phyloP scores from a whole-genome alignment of 1,140 invertebrate genomes.

The Cydia pomonella region DNA sequence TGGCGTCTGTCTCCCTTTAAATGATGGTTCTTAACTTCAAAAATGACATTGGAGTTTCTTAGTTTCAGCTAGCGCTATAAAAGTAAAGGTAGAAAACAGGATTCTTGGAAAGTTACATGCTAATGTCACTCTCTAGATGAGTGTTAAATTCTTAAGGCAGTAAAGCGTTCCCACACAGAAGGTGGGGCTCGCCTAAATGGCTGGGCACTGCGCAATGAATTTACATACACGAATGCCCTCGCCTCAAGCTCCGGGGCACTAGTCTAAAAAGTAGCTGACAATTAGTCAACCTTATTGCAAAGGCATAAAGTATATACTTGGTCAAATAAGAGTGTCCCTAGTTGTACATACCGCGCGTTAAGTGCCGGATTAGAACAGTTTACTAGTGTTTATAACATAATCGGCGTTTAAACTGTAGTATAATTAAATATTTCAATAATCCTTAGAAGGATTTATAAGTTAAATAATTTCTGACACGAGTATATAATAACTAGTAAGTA shows the following conservation, averaged over 20 bases:
- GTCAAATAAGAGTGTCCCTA: too few species aligned
- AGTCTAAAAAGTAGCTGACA: neutral
- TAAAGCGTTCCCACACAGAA: neutral
- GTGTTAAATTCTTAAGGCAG: neutral
- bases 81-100: neutral
- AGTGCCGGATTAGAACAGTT: neutral
- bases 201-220: slow-evolving; percentile 6
- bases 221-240: slow-evolving; percentile 20
- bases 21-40: too few species aligned
- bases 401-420: neutral
- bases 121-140: neutral
- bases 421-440: neutral
- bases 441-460: neutral
- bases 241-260: neutral
- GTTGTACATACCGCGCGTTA: neutral
- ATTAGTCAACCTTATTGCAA: too few species aligned
- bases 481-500: neutral
- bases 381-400: slow-evolving; percentile 5
- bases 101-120: neutral
- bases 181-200: slow-evolving; percentile 15
- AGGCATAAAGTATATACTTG: too few species aligned
- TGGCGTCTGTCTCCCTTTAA: too few species aligned
- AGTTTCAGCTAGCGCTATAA: neutral
- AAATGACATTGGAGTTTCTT: too few species aligned
- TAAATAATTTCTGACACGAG: neutral